A percentile compares a stretch with the other conserved stretches of the same genome.
phyloP scores from a whole-genome alignment of 2,888 invertebrate genomes.

The Autographa gamma region DNA sequence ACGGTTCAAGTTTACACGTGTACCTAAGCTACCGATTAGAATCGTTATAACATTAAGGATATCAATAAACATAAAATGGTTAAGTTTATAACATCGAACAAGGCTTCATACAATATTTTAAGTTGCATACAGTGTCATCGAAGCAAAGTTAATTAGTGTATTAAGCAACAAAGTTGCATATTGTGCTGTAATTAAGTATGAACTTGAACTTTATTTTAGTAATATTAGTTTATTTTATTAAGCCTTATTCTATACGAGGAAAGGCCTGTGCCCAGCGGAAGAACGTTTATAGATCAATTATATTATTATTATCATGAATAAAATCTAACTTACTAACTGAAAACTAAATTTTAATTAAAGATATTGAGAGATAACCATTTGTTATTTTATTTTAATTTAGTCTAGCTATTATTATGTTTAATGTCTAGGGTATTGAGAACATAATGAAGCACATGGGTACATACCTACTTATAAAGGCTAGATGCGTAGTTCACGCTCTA shows the following conservation, averaged over 20 bases:
- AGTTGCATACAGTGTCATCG: slow-evolving; percentile 11
- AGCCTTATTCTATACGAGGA: too few species aligned
- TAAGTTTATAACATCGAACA: neutral
- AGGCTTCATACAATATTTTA: slow-evolving; percentile 6
- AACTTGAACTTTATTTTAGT: neutral
- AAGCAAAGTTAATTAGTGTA: slow-evolving; percentile 17
- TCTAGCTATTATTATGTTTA: neutral
- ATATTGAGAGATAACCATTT: too few species aligned
- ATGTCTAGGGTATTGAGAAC: neutral
- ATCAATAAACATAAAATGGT: neutral
- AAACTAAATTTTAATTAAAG: too few species aligned
- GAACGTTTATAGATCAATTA: too few species aligned
- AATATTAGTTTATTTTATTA: too few species aligned
- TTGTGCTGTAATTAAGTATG: neutral
- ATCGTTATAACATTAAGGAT: neutral
- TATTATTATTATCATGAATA: too few species aligned
- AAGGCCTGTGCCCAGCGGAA: too few species aligned
- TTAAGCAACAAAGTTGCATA: slow-evolving; percentile 31
- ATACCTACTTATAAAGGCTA: neutral
- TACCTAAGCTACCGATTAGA: neutral
- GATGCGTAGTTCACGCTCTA: neutral
- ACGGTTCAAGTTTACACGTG: neutral
- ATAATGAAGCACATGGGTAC: neutral
- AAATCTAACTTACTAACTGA: too few species aligned
- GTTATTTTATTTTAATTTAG: too few species aligned